Conservation (phyloP, 2,797 vertebrate genomes). For the Distichodus sexfasciatus region DNA sequence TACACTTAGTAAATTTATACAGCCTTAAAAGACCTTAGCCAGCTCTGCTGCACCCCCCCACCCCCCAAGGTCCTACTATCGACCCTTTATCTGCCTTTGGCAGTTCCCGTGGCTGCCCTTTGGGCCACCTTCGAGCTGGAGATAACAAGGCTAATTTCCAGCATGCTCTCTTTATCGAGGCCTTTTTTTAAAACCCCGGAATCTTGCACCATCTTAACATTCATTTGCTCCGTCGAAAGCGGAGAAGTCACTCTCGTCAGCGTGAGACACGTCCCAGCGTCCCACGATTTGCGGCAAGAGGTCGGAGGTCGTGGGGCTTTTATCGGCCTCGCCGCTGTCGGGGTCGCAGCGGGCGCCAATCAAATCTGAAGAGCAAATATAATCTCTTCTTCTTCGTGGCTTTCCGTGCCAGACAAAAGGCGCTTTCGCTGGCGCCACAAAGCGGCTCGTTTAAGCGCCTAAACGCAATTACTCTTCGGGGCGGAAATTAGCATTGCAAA, state of each 20-base stretch:
- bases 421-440: constrained; percentile 60
- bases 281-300: background rate
- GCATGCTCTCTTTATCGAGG: background rate
- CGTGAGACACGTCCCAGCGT: background rate
- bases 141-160: constrained; percentile 19
- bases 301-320: constrained; percentile 63
- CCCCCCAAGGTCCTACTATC: background rate
- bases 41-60: background rate
- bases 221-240: constrained; percentile 1
- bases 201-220: background rate
- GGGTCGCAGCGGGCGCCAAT: constrained; percentile 59
- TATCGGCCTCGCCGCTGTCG: constrained; percentile 59
- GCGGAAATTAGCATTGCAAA: constrained; percentile 74
- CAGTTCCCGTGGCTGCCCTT: background rate
- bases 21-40: no score
- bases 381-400: constrained; percentile 62
- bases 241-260: background rate
- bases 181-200: background rate
- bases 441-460: constrained; percentile 69
- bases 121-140: background rate
- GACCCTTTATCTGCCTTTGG: background rate
- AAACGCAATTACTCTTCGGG: constrained; percentile 71
- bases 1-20: no score
- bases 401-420: constrained; percentile 67
- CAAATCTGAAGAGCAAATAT: constrained; percentile 61